Evolutionary conservation across 2,113 vertebrate species (phyloP), one percentile per base, ranked within the genome.

Genomic region (Emydocephalus ijimae): DNA sequence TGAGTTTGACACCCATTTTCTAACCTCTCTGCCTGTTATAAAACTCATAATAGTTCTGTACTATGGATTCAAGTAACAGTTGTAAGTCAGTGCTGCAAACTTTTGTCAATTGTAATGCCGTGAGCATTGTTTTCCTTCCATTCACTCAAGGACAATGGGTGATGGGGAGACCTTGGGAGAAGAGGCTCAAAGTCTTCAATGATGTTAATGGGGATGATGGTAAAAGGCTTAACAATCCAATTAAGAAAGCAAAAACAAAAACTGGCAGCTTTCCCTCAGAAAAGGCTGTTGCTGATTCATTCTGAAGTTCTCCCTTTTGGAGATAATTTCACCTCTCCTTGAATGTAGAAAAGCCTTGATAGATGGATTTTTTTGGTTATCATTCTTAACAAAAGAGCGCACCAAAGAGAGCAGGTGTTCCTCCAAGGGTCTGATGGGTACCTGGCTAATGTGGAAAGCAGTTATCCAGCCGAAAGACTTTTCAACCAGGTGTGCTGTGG

Each of bases 391-490:
- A 18, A 95, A 94, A 94, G 29, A 85, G 90, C 90, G 85, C 61
- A 90, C 48, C 54, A 45, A 43, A n/a, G 1, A 8, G 21, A 7
- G 21, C 88, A 74, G 88, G 90, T 26, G 56, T 93, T 90, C 45
- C 95, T 59, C 90, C 52, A 54, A 94, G 92, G 94, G 24, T 86
- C 94, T 94, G 29, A 52, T 94, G 55, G 94, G 95, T 85, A 94
- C 96, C 90, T 89, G 95, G 94, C 89, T 93, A 92, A 91, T 59
- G 93, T 92, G 93, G 95, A 91, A 96, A 90, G 92, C 92, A 91
- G 94, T 56, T 92, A 97, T 92, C 93, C 93, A 96, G 89, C 94
- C 91, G 92, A 92, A 96, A 94, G 95, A 95, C 95, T 88, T 55
- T 94, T 20, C 45, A 34, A 92, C 29, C 86, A 92, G n/a, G n/a